Base-by-base conservation (phyloP, 2,113 vertebrate genomes). In the Emydura subglobosa region DNA sequence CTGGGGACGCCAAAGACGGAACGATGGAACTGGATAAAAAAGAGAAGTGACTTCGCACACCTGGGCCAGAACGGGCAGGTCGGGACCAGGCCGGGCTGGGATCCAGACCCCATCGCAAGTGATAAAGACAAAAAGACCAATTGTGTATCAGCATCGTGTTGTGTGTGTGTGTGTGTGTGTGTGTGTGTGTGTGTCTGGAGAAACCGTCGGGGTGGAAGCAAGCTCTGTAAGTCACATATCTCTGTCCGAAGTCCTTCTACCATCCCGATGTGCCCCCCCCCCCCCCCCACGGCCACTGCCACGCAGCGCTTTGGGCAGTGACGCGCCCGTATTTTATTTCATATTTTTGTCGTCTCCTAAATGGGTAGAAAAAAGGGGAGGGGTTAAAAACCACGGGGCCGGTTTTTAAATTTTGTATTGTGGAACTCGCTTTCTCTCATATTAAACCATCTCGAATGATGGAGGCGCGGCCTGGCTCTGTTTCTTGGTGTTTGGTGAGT, bases 391-490 rank as follows among this genome's bases (percentile, higher is more conserved):
- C 82, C 94, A 91, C 93, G 94, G 93, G 90, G 82, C 97, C 86
- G 95, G 96, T 98, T 98, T 98, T 98, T 98, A 98, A 98, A 97
- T 98, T 98, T 98, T 98, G 98, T 98, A 98, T 98, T 94, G 97
- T 98, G 98, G 94, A 97, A 97, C 96, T 98, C 98, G 98, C 98
- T 98, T 98, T 98, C 98, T 98, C 98, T 98, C 97, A 92, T 96
- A 98, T 98, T 98, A 97, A 95, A 93, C 96, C 91, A 92, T 97
- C 90, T 93, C 50, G 7, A 96, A 96, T 93, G 96, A 95, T 87
- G 31, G 5, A 11, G 59, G n/a, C 2, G 39, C 55, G 8, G n/a
- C 39, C 59, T 4, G 47, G 6, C 7, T 89, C 42, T 54, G 59
- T 4, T 29, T 19, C 25, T 29, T 21, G 34, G 2, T 42, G 19